Conservation (phyloP, 2,888 invertebrate species). For the Drosophila lacicola region DNA sequence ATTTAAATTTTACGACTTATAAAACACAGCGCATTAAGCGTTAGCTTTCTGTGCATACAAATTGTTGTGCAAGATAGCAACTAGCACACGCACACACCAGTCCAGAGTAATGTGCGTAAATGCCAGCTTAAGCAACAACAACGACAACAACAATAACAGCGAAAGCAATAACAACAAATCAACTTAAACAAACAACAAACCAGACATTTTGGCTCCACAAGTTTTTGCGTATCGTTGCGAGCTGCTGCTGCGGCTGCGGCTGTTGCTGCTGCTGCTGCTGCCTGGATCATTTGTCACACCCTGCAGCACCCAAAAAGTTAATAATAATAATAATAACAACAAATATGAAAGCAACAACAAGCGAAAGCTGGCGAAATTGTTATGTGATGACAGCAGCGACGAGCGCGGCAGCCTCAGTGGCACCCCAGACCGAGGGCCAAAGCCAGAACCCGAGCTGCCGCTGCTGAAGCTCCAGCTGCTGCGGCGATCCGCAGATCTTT, state of each 20-base stretch:
- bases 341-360: slow-evolving; percentile 46
- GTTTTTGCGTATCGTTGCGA: slow-evolving; percentile 60
- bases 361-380: slow-evolving; percentile 67
- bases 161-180: slow-evolving; percentile 46
- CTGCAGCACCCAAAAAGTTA: slow-evolving; percentile 61
- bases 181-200: slow-evolving; percentile 74
- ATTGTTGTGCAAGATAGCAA: slow-evolving; percentile 46
- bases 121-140: slow-evolving; percentile 37
- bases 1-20: slow-evolving; percentile 35
- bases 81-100: slow-evolving; percentile 20
- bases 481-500: slow-evolving; percentile 36
- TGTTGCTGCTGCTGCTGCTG: slow-evolving; percentile 32
- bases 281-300: slow-evolving; percentile 74
- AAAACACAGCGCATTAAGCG: slow-evolving; percentile 47
- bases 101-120: slow-evolving; percentile 48
- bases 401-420: slow-evolving; percentile 44
- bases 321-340: slow-evolving; percentile 66
- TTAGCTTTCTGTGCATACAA: slow-evolving; percentile 60
- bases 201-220: slow-evolving; percentile 78
- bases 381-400: slow-evolving; percentile 76
- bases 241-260: slow-evolving; percentile 36
- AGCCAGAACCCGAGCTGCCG: slow-evolving; percentile 18
- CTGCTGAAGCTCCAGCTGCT: slow-evolving; percentile 2
- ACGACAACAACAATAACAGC: slow-evolving; percentile 15
- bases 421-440: slow-evolving; percentile 32